Evolutionary conservation across 1,140 invertebrate genomes (phyloP).

Genomic region (Wiebesia pumilae): DNA sequence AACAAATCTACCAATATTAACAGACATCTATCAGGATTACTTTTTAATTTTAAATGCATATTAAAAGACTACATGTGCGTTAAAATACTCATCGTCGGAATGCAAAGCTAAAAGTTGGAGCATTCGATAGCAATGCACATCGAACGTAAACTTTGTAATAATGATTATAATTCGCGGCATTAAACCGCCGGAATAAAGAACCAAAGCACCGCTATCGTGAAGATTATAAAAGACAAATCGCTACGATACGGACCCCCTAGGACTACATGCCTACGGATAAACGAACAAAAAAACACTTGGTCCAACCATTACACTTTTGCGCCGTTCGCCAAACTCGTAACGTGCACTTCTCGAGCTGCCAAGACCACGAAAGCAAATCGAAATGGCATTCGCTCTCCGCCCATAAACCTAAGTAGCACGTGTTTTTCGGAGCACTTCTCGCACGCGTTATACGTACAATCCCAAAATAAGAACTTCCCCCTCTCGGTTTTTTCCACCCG

Average conservation of each 20-base stretch:
- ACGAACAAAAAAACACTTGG: not conserved
- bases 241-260: no score
- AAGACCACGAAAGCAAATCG: not conserved
- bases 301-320: not conserved
- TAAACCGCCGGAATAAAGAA: no score
- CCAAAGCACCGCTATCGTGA: no score
- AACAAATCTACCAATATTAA: no score
- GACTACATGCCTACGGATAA: no score
- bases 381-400: not conserved
- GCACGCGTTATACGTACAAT: not conserved
- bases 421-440: not conserved
- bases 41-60: not conserved
- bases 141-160: not conserved
- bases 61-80: not conserved
- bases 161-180: not conserved
- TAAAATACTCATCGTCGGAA: not conserved
- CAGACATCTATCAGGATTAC: not conserved
- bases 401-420: constrained; percentile 5
- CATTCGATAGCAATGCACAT: not conserved
- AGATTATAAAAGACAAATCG: no score
- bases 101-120: not conserved
- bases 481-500: not conserved
- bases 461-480: constrained; percentile 22
- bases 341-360: not conserved
- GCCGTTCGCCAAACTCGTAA: not conserved